phyloP scores from a whole-genome alignment of 2,113 vertebrate species.

The Neopipo cinnamomea region DNA sequence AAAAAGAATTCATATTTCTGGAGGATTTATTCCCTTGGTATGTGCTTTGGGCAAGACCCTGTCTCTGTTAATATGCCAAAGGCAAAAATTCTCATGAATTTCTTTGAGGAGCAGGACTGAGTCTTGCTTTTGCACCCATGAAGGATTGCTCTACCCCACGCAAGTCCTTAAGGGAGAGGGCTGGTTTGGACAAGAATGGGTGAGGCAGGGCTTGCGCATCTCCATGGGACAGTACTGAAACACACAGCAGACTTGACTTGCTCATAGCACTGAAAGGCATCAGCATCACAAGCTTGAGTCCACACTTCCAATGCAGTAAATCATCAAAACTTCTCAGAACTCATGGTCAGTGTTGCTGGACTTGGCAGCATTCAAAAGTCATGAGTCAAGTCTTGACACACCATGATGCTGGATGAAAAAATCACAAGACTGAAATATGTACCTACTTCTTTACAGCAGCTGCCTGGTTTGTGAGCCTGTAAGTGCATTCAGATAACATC shows the following conservation, averaged over 20 bases:
- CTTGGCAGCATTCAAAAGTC: background rate
- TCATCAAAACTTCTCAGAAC: background rate
- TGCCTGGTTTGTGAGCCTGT: background rate
- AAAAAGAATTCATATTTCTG: constrained; percentile 45
- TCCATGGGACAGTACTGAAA: background rate
- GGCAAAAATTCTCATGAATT: constrained; percentile 25
- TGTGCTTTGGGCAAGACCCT: constrained; percentile 37
- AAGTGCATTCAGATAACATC: background rate
- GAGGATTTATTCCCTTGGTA: constrained; percentile 43
- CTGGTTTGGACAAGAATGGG: background rate
- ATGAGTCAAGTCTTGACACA: background rate
- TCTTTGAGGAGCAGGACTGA: background rate
- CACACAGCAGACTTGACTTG: background rate
- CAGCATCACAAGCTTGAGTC: background rate
- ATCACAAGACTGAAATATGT: background rate
- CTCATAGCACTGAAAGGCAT: background rate
- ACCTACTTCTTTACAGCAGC: background rate
- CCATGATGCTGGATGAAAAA: background rate
- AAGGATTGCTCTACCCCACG: background rate
- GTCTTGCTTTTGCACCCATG: background rate
- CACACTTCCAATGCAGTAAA: background rate
- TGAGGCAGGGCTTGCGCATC: background rate
- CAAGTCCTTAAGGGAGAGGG: background rate
- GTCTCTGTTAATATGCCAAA: background rate
- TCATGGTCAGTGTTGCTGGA: background rate